Evolutionary conservation across 2,888 invertebrate genomes (phyloP).

Genomic region (Cynaeus angustus): DNA sequence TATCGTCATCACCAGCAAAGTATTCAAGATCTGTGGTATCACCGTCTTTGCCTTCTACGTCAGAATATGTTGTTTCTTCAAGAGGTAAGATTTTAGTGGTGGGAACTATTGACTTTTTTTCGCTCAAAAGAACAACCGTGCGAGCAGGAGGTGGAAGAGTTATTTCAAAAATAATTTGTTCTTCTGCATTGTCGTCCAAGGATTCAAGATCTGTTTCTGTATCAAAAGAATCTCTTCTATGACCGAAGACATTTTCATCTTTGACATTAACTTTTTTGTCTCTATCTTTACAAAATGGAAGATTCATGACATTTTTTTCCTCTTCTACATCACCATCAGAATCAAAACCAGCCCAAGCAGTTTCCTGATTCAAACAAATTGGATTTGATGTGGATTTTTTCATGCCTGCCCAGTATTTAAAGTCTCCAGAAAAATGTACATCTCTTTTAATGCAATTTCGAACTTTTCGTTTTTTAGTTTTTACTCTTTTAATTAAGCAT

Average conservation of each 20-base stretch:
- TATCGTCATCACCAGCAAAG: slow-evolving; percentile 67
- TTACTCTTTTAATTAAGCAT: slow-evolving; percentile 52
- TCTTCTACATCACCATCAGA: slow-evolving; percentile 55
- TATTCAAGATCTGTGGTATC: slow-evolving; percentile 46
- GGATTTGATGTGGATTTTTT: slow-evolving; percentile 58
- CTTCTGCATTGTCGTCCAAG: slow-evolving; percentile 57
- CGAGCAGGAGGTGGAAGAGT: slow-evolving; percentile 71
- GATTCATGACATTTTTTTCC: slow-evolving; percentile 37
- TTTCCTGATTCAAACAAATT: not conserved
- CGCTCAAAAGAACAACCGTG: slow-evolving; percentile 68
- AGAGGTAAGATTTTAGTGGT: slow-evolving; percentile 71
- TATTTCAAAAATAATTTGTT: slow-evolving; percentile 57
- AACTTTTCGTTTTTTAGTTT: slow-evolving; percentile 54
- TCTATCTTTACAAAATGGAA: slow-evolving; percentile 59
- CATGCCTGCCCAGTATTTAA: slow-evolving; percentile 49
- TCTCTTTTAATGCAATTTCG: slow-evolving; percentile 31
- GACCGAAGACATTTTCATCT: not conserved
- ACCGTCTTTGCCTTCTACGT: slow-evolving; percentile 57
- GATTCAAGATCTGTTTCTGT: slow-evolving; percentile 69
- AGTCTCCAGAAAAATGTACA: not conserved
- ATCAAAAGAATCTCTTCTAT: not conserved
- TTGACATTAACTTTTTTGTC: not conserved
- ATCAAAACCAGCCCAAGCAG: slow-evolving; percentile 49
- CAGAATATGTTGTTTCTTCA: slow-evolving; percentile 65
- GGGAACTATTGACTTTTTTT: slow-evolving; percentile 62